phyloP scores from a whole-genome alignment of 30 jellyfish, hydroid and myxozoan genomes.

The Aurelia sp. region DNA sequence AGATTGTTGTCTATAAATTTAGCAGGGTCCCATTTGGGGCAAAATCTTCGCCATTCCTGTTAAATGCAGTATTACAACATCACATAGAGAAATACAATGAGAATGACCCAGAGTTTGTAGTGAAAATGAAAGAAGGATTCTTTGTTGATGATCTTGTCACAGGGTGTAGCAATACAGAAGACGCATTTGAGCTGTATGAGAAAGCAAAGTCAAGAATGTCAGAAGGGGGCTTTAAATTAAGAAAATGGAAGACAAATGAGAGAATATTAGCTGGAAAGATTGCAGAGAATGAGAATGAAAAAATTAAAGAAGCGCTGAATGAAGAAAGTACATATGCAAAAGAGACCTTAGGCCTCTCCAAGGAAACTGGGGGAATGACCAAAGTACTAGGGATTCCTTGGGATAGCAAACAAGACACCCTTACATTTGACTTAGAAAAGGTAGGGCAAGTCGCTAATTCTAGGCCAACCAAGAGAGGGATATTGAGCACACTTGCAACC shows the following conservation, averaged over 20 bases:
- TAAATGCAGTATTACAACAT: conserved; percentile 4
- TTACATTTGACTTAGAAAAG: conserved; percentile 31
- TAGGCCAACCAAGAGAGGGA: conserved; percentile 49
- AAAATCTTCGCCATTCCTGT: conserved; percentile 19
- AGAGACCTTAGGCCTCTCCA: conserved; percentile 52
- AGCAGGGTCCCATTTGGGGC: too few species aligned
- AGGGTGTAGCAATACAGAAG: conserved; percentile 12
- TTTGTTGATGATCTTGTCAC: conserved; percentile 54
- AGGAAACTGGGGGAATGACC: conserved; percentile 50
- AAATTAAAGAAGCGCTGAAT: background rate
- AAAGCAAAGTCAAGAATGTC: conserved; percentile 37
- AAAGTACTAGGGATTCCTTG: conserved; percentile 71
- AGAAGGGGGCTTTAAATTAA: conserved; percentile 43
- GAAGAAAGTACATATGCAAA: conserved; percentile 42
- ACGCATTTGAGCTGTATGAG: conserved; percentile 37
- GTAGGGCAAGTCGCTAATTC: background rate
- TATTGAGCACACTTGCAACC: conserved; percentile 47
- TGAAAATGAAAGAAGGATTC: background rate
- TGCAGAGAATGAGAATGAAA: conserved; percentile 37
- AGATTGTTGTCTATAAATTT: too few species aligned
- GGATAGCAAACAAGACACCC: conserved; percentile 57
- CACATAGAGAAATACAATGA: conserved; percentile 7
- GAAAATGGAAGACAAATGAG: conserved; percentile 44
- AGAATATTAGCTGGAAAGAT: conserved; percentile 23
- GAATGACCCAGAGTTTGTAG: background rate